Percentiles rank a stretch among this genome's conserved stretches.
phyloP scores from a whole-genome alignment of 2,113 vertebrate genomes.

The Phalacrocorax aristotelis region DNA sequence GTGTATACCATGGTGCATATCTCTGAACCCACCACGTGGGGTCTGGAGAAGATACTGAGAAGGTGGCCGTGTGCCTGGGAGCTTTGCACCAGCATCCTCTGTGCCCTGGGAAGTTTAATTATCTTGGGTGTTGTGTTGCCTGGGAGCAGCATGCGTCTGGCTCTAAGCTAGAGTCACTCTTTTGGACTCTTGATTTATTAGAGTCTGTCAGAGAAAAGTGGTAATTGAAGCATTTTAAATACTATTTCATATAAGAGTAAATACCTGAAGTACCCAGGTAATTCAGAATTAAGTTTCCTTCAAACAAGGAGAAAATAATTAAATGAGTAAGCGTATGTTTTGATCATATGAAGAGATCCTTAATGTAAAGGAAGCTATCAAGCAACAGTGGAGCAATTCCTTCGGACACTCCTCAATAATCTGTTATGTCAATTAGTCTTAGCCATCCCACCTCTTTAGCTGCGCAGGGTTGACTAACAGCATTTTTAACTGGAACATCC shows the following conservation, averaged over 20 bases:
- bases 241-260: background rate
- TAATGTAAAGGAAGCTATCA: background rate
- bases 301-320: conserved; percentile 24
- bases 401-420: background rate
- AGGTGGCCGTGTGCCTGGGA: background rate
- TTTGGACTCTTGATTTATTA: background rate
- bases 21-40: background rate
- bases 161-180: background rate
- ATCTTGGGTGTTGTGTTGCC: background rate
- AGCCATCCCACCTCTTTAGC: background rate
- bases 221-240: background rate
- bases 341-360: conserved; percentile 25
- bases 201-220: background rate
- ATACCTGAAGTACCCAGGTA: background rate
- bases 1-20: background rate
- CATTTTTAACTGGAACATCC: background rate
- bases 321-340: background rate
- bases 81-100: background rate
- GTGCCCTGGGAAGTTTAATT: background rate
- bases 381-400: conserved; percentile 7
- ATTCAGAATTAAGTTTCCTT: conserved; percentile 45
- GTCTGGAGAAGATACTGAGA: background rate
- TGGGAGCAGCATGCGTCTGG: background rate
- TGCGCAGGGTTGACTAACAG: background rate
- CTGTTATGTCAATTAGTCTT: background rate